Base-by-base conservation (phyloP, 2,797 vertebrate species). In the Eulemur mongoz region DNA sequence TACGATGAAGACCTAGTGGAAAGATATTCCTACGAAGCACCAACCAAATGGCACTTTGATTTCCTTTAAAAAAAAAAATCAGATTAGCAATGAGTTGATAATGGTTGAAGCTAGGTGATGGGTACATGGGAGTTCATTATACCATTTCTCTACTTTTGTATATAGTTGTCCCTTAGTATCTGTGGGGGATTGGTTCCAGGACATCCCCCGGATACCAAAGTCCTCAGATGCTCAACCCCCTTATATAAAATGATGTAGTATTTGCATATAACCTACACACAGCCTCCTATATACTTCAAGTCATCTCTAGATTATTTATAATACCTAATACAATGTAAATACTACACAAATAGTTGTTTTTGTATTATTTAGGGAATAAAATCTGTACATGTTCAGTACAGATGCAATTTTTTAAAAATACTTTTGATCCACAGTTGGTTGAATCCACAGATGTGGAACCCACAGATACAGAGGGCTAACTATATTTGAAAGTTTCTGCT, bases 21-120 rank as follows among this genome's bases (percentile, higher is more conserved):
- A 97, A 99, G 99, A 98, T 98, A 98, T 45, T 99, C 99, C 4
- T 99, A 99, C 91, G 98, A 98, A 98, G 98, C 99, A 7, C 99
- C 99, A 18, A 99, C 98, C 84, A 99, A 97, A 65, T 99, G 99
- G 99, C 98, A 57, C 57, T 59, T 59, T 12, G 23, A 59, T 59
- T 59, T 59, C 57, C 25, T 59, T 59, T 59, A 40, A 40, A 40
- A 40, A 40, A 7, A 54, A 59, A 59, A 91, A 57, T 57, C 22
- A 90, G 88, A 79, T 79, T 54, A 90, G 6, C 54, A 17, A 14
- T 54, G 45, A 35, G 32, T 95, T 91, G 65, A 40, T 88, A 80
- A 65, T 87, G n/a, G 10, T 54, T 89, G 18, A 80, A 89, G n/a
- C 50, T 75, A 13, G 25, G 25, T 79, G 45, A 73, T 70, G 67